Base-by-base conservation (phyloP, 1,140 invertebrate species). In the Drosophila orosa region DNA sequence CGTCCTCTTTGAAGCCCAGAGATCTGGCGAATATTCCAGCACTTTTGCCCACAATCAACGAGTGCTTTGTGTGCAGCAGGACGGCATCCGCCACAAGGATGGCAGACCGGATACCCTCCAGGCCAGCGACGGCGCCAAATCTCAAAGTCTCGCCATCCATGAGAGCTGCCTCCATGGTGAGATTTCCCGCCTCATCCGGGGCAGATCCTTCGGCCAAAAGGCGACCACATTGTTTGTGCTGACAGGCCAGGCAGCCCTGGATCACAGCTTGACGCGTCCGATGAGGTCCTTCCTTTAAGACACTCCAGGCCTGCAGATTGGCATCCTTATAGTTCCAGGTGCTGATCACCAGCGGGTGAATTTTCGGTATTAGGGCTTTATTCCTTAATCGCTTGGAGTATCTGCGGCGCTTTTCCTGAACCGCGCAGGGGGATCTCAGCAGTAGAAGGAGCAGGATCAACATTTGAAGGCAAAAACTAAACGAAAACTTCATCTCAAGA, bases 251-350 rank as follows among this genome's bases (percentile, higher is more conserved):
- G 8, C 69, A 75, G 13, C 59, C 73, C 10, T 65, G 69, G 0
- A 65, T 52, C n/a, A 74, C 73, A 3, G 73, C 59, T 31, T 65
- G 59, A 0, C 69, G 69, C 22, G 59, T 65, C 12, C 22, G n/a
- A 0, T 3, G 40, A 3, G 50, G 7, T 8, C 35, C 69, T 8
- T 40, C 31, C 12, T 33, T 39, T 2, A 75, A 9, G 3, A 65
- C 50, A n/a, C 29, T 35, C 73, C 69, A 75, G 1, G 73, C 73
- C 31, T 74, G 52, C 22, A 47, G 25, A 39, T 75, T 65, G 60
- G 69, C 69, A 27, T 65, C 71, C 22, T 45, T 66, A 9, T 65
- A 75, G 45, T 65, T 74, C 73, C 69, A 74, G 0, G 73, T 66
- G 22, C 52, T 75, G 37, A 75, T 65, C 45, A 74, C 12, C 22